Evolutionary conservation across 1,140 invertebrate species (phyloP), one percentile per base, ranked within the genome.

Genomic region (Euschistus heros): DNA sequence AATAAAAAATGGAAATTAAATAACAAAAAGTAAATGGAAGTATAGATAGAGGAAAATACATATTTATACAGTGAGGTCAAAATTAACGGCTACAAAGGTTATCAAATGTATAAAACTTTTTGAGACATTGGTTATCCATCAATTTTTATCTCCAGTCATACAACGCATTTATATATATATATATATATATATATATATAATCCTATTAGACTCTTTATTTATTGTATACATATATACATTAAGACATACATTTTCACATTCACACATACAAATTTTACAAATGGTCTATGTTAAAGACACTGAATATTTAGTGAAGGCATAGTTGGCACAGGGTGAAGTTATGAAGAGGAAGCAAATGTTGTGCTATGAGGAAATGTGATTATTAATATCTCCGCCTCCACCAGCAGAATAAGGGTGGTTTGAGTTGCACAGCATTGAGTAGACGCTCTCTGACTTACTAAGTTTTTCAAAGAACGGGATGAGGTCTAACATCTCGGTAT

Each of bases 391-490:
- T 15, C n/a, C 52, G 4, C 61, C 20, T 47, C 26, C 18, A 7
- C 27, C 46, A n/a, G 60, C 37, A 57, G 68, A 66, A 54, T 71
- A 69, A 14, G 87, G 88, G 73, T 88, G 87, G 80, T 92, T 92
- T 65, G 88, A 91, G 79, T 92, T 92, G 72, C 89, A 87, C 73
- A 94, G 80, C 76, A 94, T 88, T 75, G 88, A 89, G 77, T 94
- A 94, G 72, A 96, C 91, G 80, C 91, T 92, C 73, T 95, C 91
- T 71, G 93, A 89, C 80, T 89, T 92, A 77, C 91, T 93, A 68
- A 97, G 80, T 76, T 92, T 91, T 77, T 97, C 94, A 76, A 97
- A 93, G 75, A 97, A 92, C 66, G 94, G 94, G 75, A 97, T 93
- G 71, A 97, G 80, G 77, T 98, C 93, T 69, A 93, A 80, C 54